Evolutionary conservation across 2,113 vertebrate species (phyloP), one percentile per base, ranked within the genome.

Genomic region (Perognathus longimembris): DNA sequence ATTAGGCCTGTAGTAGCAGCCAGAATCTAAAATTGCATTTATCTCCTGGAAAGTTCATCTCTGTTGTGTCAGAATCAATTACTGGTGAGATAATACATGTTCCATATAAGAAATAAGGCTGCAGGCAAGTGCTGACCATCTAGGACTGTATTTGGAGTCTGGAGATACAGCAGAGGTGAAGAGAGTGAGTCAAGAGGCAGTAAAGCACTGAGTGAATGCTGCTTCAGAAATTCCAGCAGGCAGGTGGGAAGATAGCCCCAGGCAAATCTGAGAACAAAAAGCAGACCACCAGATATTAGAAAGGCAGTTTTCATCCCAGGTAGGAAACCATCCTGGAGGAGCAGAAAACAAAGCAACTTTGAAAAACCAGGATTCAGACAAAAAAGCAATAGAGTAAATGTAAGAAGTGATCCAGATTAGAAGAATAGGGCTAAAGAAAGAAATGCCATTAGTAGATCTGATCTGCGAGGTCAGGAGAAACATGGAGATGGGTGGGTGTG

Each of bases 381-480:
- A 54, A 30, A 74, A 88, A 36, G 40, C 32, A 66, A n/a, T 57
- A 81, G 42, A 28, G 26, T 57, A 59, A 70, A 73, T 21, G 26
- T 86, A n/a, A 22, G 22, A 63, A 82, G 36, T 34, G 5, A 82
- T 6, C 18, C 30, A 45, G 26, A 5, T 0, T 15, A 93, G 42
- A 71, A 40, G 26, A 59, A 36, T 45, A 59, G 79, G 24, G 30
- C 14, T 54, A 54, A 54, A 85, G 59, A 61, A 61, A 78, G 67
- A 50, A 76, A 32, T 15, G 70, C 54, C 71, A 4, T 59, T 82
- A 77, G 42, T 87, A 21, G 26, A 4, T 24, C 34, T 70, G 34
- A 73, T 69, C n/a, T 57, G 17, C 82, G 94, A 85, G 20, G 45
- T 88, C 83, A 83, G 28, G 34, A 67, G 36, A n/a, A 85, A 81